Percentiles rank a stretch among this genome's conserved stretches.
phyloP scores from a whole-genome alignment of 2,797 vertebrate species.

The Pipistrellus pipistrellus region DNA sequence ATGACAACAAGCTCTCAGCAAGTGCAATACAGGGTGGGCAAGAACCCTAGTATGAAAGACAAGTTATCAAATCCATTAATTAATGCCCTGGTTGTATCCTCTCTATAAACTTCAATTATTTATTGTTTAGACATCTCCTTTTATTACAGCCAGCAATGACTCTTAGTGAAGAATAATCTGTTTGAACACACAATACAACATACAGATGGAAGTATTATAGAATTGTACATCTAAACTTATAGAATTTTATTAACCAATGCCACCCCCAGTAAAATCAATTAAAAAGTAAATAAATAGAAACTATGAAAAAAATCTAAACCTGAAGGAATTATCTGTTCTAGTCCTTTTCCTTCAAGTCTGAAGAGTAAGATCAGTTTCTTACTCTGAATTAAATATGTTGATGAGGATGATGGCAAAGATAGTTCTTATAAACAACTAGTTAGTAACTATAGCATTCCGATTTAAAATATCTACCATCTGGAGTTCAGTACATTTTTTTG shows the following conservation, averaged over 20 bases:
- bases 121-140: constrained; percentile 13
- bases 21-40: background rate
- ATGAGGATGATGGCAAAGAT: background rate
- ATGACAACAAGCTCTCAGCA: background rate
- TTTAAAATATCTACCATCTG: constrained; percentile 20
- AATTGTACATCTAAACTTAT: background rate
- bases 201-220: background rate
- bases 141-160: background rate
- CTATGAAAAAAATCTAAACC: background rate
- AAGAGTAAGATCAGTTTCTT: background rate
- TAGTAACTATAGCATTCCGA: background rate
- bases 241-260: background rate
- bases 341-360: background rate
- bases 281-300: background rate
- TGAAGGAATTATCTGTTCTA: background rate
- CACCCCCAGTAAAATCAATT: background rate
- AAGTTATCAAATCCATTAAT: constrained; percentile 25
- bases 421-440: background rate
- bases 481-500: background rate
- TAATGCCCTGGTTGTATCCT: background rate
- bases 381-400: constrained; percentile 13
- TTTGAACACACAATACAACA: background rate
- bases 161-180: constrained; percentile 22
- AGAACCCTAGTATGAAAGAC: constrained; percentile 24
- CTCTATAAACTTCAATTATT: constrained; percentile 30